phyloP scores from a whole-genome alignment of 1,140 invertebrate species.

The Frieseomelitta varia region DNA sequence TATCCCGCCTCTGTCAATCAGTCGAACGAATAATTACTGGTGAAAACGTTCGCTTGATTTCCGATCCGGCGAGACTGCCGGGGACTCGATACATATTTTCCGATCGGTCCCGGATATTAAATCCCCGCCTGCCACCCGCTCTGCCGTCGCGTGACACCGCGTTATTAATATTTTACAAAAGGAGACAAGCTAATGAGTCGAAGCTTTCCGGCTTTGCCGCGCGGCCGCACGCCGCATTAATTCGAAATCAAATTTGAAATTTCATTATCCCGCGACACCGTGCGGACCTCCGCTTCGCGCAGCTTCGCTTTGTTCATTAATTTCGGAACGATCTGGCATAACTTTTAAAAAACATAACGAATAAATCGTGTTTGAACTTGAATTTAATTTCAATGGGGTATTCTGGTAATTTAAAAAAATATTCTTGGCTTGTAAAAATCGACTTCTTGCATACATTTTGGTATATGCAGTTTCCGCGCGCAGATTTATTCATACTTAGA shows the following conservation, averaged over 20 bases:
- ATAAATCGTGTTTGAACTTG: too few relatives aligned
- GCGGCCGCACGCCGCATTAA: neutral
- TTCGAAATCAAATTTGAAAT: constrained; percentile 13
- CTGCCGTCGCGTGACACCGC: neutral
- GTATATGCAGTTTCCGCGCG: too few relatives aligned
- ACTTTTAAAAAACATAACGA: too few relatives aligned
- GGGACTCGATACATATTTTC: neutral
- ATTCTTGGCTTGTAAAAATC: too few relatives aligned
- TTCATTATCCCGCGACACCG: neutral
- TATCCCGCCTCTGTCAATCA: constrained; percentile 34
- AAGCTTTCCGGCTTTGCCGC: neutral
- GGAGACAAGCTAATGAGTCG: neutral
- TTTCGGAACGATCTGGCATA: too few relatives aligned
- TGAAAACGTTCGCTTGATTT: constrained; percentile 18
- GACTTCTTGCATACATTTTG: too few relatives aligned
- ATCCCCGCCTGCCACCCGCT: neutral
- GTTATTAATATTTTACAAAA: neutral
- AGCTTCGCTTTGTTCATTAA: neutral
- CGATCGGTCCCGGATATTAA: neutral
- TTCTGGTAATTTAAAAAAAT: too few relatives aligned
- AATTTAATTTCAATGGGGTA: too few relatives aligned
- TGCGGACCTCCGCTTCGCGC: neutral
- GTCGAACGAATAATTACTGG: constrained; percentile 11
- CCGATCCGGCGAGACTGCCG: neutral
- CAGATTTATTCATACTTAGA: too few relatives aligned